These are phyloP conservation scores for Miniopterus natalensis DNA, from an alignment of 2,113 vertebrate genomes.

Conservation along the genomic window DNA sequence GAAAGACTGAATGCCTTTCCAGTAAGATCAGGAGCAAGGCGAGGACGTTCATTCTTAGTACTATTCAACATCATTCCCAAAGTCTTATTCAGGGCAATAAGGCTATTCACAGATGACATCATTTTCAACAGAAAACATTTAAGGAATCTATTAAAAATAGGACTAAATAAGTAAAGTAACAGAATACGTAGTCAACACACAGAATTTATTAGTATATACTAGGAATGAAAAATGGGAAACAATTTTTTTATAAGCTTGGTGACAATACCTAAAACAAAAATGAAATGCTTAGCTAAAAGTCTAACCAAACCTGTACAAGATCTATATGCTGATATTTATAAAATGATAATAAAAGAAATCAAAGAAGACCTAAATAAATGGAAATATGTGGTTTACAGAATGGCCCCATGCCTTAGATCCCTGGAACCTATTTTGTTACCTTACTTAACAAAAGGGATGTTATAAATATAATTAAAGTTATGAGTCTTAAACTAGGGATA, in stretches of 20 bases:
- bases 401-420: background rate
- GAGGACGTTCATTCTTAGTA: background rate
- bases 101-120: background rate
- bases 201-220: conserved; percentile 1
- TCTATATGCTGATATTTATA: background rate
- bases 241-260: background rate
- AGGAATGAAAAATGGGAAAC: background rate
- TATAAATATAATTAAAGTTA: background rate
- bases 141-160: background rate
- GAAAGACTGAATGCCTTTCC: background rate
- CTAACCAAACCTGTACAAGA: background rate
- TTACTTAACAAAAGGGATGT: background rate
- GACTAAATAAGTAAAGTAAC: background rate
- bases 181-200: background rate
- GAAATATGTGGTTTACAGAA: background rate
- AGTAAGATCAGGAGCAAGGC: conserved; percentile 8
- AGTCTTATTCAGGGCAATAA: background rate
- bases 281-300: background rate
- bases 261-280: background rate
- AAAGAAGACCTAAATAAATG: background rate
- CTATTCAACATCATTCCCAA: background rate
- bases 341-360: background rate
- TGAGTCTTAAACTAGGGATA: background rate
- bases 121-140: background rate
- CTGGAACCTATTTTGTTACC: background rate